Conservation (phyloP, 2,888 invertebrate species). For the Drosophila demipolita region DNA sequence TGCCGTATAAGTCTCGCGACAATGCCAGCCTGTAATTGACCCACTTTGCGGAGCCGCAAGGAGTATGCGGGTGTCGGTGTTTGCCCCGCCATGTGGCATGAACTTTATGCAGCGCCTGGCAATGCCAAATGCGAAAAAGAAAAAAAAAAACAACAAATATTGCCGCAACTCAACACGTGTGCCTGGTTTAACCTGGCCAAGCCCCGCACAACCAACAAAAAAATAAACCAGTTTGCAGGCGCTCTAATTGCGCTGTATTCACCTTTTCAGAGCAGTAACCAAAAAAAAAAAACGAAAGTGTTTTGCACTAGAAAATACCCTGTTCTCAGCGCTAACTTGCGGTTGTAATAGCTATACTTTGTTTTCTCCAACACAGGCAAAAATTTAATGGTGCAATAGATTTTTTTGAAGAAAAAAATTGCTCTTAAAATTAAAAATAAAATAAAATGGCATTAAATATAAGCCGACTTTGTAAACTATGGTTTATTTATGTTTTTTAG, state of each 20-base stretch:
- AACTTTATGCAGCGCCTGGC: slow-evolving; percentile 60
- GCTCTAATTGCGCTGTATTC: slow-evolving; percentile 68
- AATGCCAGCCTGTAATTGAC: slow-evolving; percentile 76
- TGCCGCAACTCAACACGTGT: slow-evolving; percentile 71
- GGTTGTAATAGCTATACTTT: neutral
- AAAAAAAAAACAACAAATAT: slow-evolving; percentile 23
- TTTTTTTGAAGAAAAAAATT: neutral
- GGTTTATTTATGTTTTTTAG: neutral
- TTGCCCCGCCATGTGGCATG: slow-evolving; percentile 42
- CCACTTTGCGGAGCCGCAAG: slow-evolving; percentile 55
- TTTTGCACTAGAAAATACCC: neutral
- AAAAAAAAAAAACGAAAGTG: neutral
- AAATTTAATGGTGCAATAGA: neutral
- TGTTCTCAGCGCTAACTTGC: neutral
- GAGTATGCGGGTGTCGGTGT: slow-evolving; percentile 39
- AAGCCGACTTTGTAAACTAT: neutral
- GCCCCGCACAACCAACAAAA: slow-evolving; percentile 37
- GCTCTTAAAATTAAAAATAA: neutral
- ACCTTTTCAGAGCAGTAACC: slow-evolving; percentile 9
- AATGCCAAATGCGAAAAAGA: slow-evolving; percentile 45
- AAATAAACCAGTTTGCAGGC: slow-evolving; percentile 70
- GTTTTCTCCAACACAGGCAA: neutral
- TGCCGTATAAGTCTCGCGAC: slow-evolving; percentile 57
- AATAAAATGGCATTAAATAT: too few relatives aligned
- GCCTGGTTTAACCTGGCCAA: slow-evolving; percentile 49